phyloP scores from a whole-genome alignment of 2,888 invertebrate species.

The Laothoe populi region DNA sequence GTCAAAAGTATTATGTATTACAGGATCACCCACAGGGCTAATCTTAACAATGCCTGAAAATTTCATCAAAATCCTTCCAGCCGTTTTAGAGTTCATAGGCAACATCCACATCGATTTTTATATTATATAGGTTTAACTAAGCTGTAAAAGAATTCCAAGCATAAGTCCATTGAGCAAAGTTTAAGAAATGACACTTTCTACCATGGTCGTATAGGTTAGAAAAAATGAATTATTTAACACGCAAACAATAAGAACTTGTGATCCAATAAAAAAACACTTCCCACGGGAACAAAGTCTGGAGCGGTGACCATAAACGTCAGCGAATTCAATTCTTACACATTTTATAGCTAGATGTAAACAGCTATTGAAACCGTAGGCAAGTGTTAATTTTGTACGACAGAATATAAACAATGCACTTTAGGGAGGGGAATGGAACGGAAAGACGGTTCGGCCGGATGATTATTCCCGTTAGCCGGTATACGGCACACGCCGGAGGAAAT shows the following conservation, averaged over 20 bases:
- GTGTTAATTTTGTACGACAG: constrained; percentile 28
- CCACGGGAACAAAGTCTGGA: constrained; percentile 11
- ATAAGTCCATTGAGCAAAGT: background rate
- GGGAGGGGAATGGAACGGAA: background rate
- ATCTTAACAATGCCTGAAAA: too few species aligned
- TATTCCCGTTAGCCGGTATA: background rate
- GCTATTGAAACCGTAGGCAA: constrained; percentile 19
- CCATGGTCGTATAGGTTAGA: background rate
- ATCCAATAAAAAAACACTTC: constrained; percentile 22
- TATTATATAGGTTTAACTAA: too few species aligned
- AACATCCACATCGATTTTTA: too few species aligned
- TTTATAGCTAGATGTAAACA: constrained; percentile 23
- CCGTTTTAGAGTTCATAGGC: too few species aligned
- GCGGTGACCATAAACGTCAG: constrained; percentile 17
- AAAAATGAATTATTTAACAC: constrained; percentile 24
- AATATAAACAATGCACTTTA: constrained; percentile 18
- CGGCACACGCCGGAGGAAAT: too few species aligned
- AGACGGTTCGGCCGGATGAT: background rate
- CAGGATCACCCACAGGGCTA: too few species aligned
- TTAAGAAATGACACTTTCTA: constrained; percentile 13
- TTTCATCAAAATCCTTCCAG: too few species aligned
- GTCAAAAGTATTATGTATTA: too few species aligned
- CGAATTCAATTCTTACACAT: constrained; percentile 24
- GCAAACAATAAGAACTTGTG: constrained; percentile 25
- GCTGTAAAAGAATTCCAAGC: too few species aligned